Evolutionary conservation across 2,888 invertebrate species (phyloP).

Genomic region (Sipunculus nudus): DNA sequence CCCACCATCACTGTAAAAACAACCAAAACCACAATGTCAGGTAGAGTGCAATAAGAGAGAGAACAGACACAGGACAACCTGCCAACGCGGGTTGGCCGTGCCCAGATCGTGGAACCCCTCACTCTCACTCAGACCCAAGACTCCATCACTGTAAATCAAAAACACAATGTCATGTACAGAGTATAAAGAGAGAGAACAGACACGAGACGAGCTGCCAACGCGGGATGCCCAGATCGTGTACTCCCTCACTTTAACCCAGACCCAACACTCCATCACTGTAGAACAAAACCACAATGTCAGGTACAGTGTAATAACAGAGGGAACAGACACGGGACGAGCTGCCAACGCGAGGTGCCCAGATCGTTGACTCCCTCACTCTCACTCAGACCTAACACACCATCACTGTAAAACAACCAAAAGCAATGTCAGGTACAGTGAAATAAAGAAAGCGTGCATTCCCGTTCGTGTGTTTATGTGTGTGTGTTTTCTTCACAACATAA

Average conservation of each 20-base stretch:
- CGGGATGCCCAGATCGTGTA: constrained; percentile 80
- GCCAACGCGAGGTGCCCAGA: constrained; percentile 81
- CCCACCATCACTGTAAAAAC: constrained; percentile 76
- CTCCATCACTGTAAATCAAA: constrained; percentile 77
- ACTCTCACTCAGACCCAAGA: constrained; percentile 80
- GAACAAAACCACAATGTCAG: constrained; percentile 80
- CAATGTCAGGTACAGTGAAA: too few relatives aligned
- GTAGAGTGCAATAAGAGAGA: constrained; percentile 80
- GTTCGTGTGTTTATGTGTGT: too few relatives aligned
- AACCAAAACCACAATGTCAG: constrained; percentile 75
- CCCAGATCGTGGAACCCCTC: constrained; percentile 81
- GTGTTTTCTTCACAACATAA: too few relatives aligned
- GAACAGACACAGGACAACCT: constrained; percentile 77
- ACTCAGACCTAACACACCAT: constrained; percentile 81
- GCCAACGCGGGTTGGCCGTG: constrained; percentile 80
- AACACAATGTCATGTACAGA: constrained; percentile 82
- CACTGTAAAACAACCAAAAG: too few relatives aligned
- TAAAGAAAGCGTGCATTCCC: too few relatives aligned
- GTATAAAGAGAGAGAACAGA: constrained; percentile 78
- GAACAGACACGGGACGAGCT: constrained; percentile 77
- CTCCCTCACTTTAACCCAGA: constrained; percentile 78
- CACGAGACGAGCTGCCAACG: constrained; percentile 81
- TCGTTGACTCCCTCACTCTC: constrained; percentile 79
- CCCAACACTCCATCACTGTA: constrained; percentile 80
- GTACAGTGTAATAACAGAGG: constrained; percentile 80